phyloP scores from a whole-genome alignment of 1,140 invertebrate species.

The Aricia agestis region DNA sequence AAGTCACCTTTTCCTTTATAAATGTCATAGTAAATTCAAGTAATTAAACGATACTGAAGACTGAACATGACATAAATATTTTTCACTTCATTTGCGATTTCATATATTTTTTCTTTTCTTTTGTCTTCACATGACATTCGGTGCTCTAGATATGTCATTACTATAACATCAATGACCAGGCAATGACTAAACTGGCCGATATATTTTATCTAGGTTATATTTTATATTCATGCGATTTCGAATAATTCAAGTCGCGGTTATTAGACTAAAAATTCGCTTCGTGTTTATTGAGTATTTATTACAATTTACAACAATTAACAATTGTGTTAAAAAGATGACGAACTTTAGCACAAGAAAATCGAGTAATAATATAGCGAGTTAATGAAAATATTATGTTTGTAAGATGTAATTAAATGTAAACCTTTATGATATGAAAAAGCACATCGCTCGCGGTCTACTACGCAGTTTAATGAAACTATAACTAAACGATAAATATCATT shows the following conservation, averaged over 20 bases:
- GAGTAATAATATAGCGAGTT: not conserved
- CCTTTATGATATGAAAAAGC: slow-evolving; percentile 25
- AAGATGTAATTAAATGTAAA: not conserved
- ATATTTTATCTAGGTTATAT: not conserved
- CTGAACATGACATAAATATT: no score
- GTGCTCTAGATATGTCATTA: not conserved
- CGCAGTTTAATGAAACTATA: slow-evolving; percentile 38
- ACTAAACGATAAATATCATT: slow-evolving; percentile 38
- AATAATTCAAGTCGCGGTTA: no score
- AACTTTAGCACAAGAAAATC: not conserved
- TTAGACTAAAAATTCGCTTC: no score
- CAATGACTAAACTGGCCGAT: not conserved
- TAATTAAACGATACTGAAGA: no score
- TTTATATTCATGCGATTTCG: no score
- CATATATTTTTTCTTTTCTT: slow-evolving; percentile 6
- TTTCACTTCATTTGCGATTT: not conserved
- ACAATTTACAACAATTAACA: no score
- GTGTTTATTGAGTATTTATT: not conserved
- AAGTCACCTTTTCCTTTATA: no score
- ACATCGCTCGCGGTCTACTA: slow-evolving; percentile 35
- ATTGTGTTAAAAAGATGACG: not conserved
- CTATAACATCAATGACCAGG: not conserved
- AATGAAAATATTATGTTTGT: not conserved
- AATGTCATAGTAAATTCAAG: no score
- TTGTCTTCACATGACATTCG: not conserved